phyloP scores from a whole-genome alignment of 2,113 vertebrate genomes.

The Lepisosteus osseus region DNA sequence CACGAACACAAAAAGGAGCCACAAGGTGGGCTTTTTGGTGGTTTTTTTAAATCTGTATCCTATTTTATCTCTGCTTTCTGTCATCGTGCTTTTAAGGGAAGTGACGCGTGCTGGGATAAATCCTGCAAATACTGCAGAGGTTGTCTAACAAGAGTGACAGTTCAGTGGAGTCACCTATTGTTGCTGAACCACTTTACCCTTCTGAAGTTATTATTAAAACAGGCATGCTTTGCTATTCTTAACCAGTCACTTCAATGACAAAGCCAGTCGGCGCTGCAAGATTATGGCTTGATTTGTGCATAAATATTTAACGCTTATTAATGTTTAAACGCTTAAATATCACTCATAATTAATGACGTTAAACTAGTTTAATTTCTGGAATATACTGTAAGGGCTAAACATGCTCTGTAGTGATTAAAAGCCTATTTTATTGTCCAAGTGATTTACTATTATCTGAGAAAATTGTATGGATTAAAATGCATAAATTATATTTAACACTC shows the following conservation, averaged over 20 bases:
- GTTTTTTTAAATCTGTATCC: background rate
- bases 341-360: background rate
- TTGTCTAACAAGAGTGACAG: slow-evolving; percentile 19
- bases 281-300: no score
- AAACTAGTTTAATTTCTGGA: no score
- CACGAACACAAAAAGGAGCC: slow-evolving; percentile 13
- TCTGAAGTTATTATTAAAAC: slow-evolving; percentile 10
- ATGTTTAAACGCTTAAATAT: background rate
- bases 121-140: slow-evolving; percentile 12
- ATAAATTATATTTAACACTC: no score
- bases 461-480: no score
- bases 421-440: no score
- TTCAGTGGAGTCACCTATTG: slow-evolving; percentile 8
- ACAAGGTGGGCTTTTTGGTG: background rate
- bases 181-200: slow-evolving; percentile 8
- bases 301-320: background rate
- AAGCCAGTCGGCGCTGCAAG: background rate
- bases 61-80: slow-evolving; percentile 13
- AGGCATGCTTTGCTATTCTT: slow-evolving; percentile 5
- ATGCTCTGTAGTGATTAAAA: no score
- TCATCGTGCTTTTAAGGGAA: slow-evolving; percentile 4
- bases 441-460: no score
- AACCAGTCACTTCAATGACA: slow-evolving; percentile 9
- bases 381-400: no score
- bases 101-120: slow-evolving; percentile 1